phyloP scores from a whole-genome alignment of 1,140 invertebrate genomes.

The Drosophila nannoptera region DNA sequence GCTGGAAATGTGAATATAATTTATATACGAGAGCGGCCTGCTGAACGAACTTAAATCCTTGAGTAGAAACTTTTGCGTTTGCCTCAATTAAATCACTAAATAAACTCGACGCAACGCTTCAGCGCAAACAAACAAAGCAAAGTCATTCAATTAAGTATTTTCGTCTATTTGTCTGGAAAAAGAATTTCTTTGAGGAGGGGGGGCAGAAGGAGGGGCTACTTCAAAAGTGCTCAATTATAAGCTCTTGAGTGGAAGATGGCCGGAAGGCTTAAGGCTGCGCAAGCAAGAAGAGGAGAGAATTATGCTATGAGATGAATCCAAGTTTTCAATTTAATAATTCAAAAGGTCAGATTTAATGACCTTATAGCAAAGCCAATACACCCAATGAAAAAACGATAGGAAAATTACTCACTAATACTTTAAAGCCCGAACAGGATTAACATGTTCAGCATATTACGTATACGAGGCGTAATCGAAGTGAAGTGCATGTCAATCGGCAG shows the following conservation, averaged over 20 bases:
- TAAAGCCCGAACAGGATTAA: not conserved
- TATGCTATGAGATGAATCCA: not conserved
- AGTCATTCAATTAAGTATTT: not conserved
- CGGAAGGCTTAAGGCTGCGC: not conserved
- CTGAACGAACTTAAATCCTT: constrained; percentile 8
- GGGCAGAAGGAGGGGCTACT: not conserved
- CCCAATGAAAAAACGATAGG: too few relatives aligned
- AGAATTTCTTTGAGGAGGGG: not conserved
- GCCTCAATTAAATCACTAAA: constrained; percentile 6
- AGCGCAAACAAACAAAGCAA: not conserved
- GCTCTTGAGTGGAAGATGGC: not conserved
- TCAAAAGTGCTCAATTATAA: not conserved
- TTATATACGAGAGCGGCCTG: constrained; percentile 18
- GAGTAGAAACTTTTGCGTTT: constrained; percentile 3
- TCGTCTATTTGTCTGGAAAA: not conserved
- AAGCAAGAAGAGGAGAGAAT: not conserved
- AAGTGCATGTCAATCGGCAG: not conserved
- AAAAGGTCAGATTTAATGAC: too few relatives aligned
- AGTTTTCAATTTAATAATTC: not conserved
- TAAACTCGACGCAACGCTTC: not conserved
- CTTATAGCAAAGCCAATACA: too few relatives aligned
- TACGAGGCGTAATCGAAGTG: constrained; percentile 18
- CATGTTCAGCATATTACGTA: constrained; percentile 14
- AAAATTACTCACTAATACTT: too few relatives aligned
- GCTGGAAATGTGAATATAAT: constrained; percentile 34